Base-by-base conservation (phyloP, 2,797 vertebrate genomes). In the Anguilla marmorata region DNA sequence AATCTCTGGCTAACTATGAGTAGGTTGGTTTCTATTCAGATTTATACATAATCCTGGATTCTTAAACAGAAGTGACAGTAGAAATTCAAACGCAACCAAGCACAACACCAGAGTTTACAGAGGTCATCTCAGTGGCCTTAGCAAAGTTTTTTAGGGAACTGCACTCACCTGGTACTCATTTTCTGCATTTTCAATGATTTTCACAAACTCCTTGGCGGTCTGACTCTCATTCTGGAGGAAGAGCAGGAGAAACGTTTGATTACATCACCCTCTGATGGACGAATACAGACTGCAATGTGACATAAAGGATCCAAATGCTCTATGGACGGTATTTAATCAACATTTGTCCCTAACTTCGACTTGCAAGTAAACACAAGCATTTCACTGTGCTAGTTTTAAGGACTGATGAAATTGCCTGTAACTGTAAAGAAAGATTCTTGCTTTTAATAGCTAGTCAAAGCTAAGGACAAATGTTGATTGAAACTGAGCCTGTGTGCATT, bases 141-240 rank as follows among this genome's bases (percentile, higher is more conserved):
- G 37, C 37, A 41, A 41, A 41, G 37, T 41, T 41, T 41, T 41
- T 41, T 41, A 3, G 1, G 45, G 45, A 82, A 50, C 19, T 0
- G 30, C 21, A 90, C 87, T 86, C 95, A 99, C 98, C 97, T 99
- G 98, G 92, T 99, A 99, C 30, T 98, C 96, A 0, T 97, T 97
- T 94, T 99, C 98, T 92, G 97, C 97, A 83, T 97, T 95, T 92
- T 97, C 97, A 93, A 99, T 98, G 69, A 98, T 96, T 94, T 97
- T 98, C 93, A 99, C 97, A 93, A 99, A 97, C 74, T 98, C 97
- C 94, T 98, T 98, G 90, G 98, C 98, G 93, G 98, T 98, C 92
- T 98, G 97, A 91, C 91, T 94, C 94, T 98, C 98, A 88, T 94
- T 98, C 98, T 99, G 93, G 82, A 88, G 88, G 91, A 91, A 95